Conservation (phyloP, 2,113 vertebrate genomes). For the Syngnathus typhle region DNA sequence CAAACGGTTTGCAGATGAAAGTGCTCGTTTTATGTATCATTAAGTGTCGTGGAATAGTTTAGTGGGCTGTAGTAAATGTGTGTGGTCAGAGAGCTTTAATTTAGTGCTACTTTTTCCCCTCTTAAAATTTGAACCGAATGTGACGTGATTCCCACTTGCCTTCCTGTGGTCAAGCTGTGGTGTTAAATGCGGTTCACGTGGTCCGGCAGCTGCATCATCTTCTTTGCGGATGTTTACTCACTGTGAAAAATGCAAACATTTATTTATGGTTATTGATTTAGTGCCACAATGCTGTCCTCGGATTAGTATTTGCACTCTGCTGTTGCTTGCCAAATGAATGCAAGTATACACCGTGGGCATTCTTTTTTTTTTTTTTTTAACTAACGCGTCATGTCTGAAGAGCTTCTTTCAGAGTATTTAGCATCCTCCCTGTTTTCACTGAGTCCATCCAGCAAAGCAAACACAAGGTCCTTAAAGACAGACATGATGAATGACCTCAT, state of each 20-base stretch:
- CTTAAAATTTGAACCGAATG: conserved; percentile 17
- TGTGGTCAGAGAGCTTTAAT: conserved; percentile 30
- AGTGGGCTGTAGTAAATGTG: conserved; percentile 11
- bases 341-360: background rate
- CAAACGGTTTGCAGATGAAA: conserved; percentile 1
- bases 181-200: conserved; percentile 38
- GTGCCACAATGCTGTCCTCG: background rate
- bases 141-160: conserved; percentile 24
- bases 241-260: conserved; percentile 28
- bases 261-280: conserved; percentile 5
- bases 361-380: background rate
- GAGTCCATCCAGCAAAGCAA: conserved; percentile 20
- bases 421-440: conserved; percentile 30
- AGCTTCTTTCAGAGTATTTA: conserved; percentile 55
- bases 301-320: background rate
- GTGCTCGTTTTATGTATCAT: conserved; percentile 6
- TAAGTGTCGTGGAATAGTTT: conserved; percentile 19
- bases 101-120: conserved; percentile 6
- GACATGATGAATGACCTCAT: background rate
- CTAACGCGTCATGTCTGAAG: conserved; percentile 45
- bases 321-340: background rate
- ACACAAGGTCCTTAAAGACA: conserved; percentile 16
- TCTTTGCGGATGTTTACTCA: conserved; percentile 30
- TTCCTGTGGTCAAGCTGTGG: conserved; percentile 35
- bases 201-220: conserved; percentile 23